Base-by-base conservation (phyloP, 2,888 invertebrate species). In the Desoria tigrina region DNA sequence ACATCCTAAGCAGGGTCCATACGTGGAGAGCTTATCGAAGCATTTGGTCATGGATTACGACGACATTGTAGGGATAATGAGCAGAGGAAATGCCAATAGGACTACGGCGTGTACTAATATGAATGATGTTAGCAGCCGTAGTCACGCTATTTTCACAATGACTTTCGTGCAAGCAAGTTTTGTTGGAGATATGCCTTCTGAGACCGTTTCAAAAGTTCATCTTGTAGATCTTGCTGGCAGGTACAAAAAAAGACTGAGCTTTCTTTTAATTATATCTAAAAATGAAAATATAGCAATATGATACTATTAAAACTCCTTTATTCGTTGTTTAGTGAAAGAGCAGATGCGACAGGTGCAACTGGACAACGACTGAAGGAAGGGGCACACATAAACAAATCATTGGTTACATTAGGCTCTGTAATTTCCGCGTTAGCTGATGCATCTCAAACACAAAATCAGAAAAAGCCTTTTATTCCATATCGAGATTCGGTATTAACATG, bases 131-230 rank as follows among this genome's bases (percentile, higher is more conserved):
- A 92, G 92, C 81, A 91, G 91, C 79, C 86, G 93, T 78, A 92
- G 91, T 83, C 93, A 93, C 84, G 92, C 92, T 73, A 92, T 93
- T 79, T 92, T 93, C 81, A 92, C 92, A 58, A 89, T 93, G 80
- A 91, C 90, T 37, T 92, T 92, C 83, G 90, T 91, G 69, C 92
- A 92, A 81, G 92, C 92, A 57, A 88, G 88, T 76, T 90, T 90
- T 63, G 68, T 74, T 27, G 76, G 76, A 59, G 89, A 89, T 78
- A 88, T 91, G 86, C 92, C 92, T 58, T 90, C 90, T 79, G 92
- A 93, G 81, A 92, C 92, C 7, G 90, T 90, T 65, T 92, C 92
- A 58, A 93, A 93, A 81, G 90, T 93, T 75, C 92, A 92, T 79
- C 84, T 93, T 59, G 93, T 93, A 50, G 93, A 93, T 81, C 83